These are phyloP conservation scores for Urocolius indicus DNA, from an alignment of 2,113 vertebrate species.

Conservation along the genomic window DNA sequence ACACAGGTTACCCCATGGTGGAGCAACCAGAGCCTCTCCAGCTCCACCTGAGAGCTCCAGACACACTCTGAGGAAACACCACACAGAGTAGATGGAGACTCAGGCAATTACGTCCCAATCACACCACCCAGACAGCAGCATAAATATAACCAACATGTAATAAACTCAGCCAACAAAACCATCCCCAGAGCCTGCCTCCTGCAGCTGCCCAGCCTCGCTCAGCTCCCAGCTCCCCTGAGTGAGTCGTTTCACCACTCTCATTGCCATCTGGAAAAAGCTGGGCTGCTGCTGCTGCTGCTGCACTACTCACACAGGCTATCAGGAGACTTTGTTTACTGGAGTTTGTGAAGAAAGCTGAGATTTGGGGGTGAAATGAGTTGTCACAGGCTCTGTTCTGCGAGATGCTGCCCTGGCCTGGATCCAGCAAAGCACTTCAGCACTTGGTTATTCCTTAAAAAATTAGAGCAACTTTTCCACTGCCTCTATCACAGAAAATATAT, in stretches of 20 bases:
- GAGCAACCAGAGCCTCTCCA: not conserved
- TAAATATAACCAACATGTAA: not conserved
- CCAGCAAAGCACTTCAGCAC: constrained; percentile 42
- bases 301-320: not conserved
- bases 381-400: constrained; percentile 13
- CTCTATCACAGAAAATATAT: not conserved
- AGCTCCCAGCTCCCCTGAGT: not conserved
- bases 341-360: constrained; percentile 40
- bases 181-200: not conserved
- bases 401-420: constrained; percentile 41
- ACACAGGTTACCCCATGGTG: accelerated
- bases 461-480: not conserved
- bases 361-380: constrained; percentile 28
- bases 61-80: not conserved
- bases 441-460: not conserved
- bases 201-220: constrained; percentile 41
- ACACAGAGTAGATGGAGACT: not conserved
- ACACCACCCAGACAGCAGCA: constrained; percentile 26
- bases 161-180: constrained; percentile 18
- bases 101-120: not conserved
- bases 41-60: accelerated
- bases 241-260: not conserved
- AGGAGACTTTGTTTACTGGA: constrained; percentile 12
- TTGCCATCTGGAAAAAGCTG: constrained; percentile 33
- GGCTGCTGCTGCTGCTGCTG: not conserved